These are phyloP conservation scores for Papilio helenus DNA, from an alignment of 1,140 invertebrate genomes.

Conservation along the genomic window DNA sequence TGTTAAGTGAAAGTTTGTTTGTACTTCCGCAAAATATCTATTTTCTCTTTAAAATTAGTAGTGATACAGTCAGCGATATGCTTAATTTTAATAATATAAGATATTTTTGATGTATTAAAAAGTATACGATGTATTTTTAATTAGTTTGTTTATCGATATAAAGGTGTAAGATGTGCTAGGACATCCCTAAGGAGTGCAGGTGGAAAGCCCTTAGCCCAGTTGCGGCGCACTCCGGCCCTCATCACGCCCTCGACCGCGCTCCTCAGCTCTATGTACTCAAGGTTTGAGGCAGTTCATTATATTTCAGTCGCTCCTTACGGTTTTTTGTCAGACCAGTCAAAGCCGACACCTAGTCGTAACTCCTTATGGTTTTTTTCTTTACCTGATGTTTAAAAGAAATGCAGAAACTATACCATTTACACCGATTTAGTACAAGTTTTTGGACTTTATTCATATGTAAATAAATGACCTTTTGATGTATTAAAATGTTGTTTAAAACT, in stretches of 20 bases:
- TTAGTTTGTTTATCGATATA: slow-evolving; percentile 44
- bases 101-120: too few species aligned
- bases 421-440: neutral
- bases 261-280: slow-evolving; percentile 31
- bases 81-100: too few species aligned
- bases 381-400: slow-evolving; percentile 26
- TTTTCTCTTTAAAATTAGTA: too few species aligned
- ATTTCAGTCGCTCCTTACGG: slow-evolving; percentile 13
- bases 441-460: neutral
- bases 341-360: slow-evolving; percentile 23
- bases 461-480: neutral
- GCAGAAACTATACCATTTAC: slow-evolving; percentile 24
- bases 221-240: slow-evolving; percentile 56
- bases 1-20: too few species aligned
- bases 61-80: too few species aligned
- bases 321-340: slow-evolving; percentile 34
- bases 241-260: slow-evolving; percentile 46
- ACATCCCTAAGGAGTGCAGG: slow-evolving; percentile 55
- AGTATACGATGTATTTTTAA: neutral
- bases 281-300: slow-evolving; percentile 37
- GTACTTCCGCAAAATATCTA: too few species aligned
- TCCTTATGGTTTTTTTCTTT: slow-evolving; percentile 38
- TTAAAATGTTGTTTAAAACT: neutral
- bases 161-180: neutral
- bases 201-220: slow-evolving; percentile 74